A percentile compares a stretch with the other conserved stretches of the same genome.
These are phyloP conservation scores for Hylyphantes graminicola DNA, from an alignment of 1,140 invertebrate species.

Conservation along the genomic window DNA sequence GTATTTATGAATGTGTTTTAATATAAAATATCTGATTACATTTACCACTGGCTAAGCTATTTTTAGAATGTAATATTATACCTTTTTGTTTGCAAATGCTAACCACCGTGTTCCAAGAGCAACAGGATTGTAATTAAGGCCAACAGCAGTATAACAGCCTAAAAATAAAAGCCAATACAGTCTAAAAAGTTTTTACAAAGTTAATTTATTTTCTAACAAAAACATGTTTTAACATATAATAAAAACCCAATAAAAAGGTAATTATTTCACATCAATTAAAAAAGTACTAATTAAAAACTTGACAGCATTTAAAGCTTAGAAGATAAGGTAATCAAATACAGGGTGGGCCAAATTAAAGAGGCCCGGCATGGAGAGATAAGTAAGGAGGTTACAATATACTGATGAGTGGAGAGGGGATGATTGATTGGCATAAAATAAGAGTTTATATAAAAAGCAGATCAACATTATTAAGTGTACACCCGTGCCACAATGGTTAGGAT, in stretches of 20 bases:
- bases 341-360: too few species aligned
- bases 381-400: too few species aligned
- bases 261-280: background rate
- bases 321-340: too few species aligned
- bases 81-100: slow-evolving; percentile 82
- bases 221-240: background rate
- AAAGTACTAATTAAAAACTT: background rate
- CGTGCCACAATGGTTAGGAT: too few species aligned
- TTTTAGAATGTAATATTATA: slow-evolving; percentile 62
- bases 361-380: too few species aligned
- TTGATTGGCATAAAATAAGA: too few species aligned
- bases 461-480: too few species aligned
- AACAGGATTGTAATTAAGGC: slow-evolving; percentile 86
- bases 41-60: background rate
- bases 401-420: too few species aligned
- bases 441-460: too few species aligned
- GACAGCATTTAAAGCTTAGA: too few species aligned
- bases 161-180: background rate
- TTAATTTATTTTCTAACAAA: background rate
- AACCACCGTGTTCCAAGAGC: slow-evolving; percentile 80
- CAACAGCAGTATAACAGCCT: slow-evolving; percentile 86
- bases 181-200: background rate
- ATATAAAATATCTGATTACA: slow-evolving; percentile 18
- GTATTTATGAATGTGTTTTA: background rate
- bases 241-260: background rate